These are phyloP conservation scores for Artemisiospiza belli DNA, from an alignment of 2,113 vertebrate genomes.

Conservation along the genomic window DNA sequence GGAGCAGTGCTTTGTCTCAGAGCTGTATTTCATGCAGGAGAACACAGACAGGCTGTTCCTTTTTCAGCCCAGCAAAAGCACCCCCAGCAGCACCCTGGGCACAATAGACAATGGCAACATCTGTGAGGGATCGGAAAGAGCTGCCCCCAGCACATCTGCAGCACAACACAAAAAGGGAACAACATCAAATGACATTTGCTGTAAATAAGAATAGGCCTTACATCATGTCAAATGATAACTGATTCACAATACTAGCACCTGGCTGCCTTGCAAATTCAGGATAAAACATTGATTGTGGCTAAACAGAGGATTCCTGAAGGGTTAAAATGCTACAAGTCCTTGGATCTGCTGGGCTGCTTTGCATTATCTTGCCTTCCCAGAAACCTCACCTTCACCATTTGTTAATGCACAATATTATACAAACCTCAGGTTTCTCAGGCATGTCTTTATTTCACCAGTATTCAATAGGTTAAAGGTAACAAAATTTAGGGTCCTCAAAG, in stretches of 20 bases:
- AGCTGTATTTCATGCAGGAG: not conserved
- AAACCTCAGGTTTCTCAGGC: not conserved
- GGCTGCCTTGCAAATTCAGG: not conserved
- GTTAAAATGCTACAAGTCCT: not conserved
- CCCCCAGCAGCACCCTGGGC: not conserved
- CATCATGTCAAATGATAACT: not conserved
- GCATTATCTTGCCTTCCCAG: not conserved
- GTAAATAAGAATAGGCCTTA: slow-evolving; percentile 8
- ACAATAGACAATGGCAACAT: slow-evolving; percentile 60
- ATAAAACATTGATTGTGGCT: not conserved
- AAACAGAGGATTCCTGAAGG: not conserved
- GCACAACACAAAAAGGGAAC: not conserved
- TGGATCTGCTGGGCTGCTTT: not conserved
- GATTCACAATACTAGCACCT: slow-evolving; percentile 3
- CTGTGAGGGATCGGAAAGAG: slow-evolving; percentile 28
- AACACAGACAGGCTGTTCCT: slow-evolving; percentile 30
- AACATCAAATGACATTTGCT: slow-evolving; percentile 22
- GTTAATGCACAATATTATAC: rapidly evolving
- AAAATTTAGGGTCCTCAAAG: not conserved
- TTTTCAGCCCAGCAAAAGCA: not conserved
- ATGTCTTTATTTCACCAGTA: not conserved
- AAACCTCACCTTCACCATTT: not conserved
- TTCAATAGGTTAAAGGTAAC: not conserved
- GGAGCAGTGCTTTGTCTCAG: not conserved
- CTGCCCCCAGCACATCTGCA: slow-evolving; percentile 26